Evolutionary conservation across 2,113 vertebrate species (phyloP).

Genomic region (Pollachius pollachius): DNA sequence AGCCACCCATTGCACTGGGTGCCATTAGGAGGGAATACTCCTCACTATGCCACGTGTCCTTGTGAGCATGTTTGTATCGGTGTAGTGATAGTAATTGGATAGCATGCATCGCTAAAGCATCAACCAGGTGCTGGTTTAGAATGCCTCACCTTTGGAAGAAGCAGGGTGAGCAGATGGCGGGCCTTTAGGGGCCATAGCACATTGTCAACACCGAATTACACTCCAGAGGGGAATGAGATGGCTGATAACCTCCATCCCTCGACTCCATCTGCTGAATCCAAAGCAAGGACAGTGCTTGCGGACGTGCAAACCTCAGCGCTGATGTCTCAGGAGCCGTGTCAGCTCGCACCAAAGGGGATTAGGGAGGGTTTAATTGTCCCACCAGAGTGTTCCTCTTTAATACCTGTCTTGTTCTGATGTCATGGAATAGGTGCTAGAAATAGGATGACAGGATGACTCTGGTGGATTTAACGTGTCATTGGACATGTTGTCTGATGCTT

Average conservation of each 20-base stretch:
- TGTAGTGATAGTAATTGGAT: conserved; percentile 12
- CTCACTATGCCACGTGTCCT: conserved; percentile 10
- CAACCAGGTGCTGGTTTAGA: conserved; percentile 68
- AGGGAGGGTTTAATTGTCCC: conserved; percentile 8
- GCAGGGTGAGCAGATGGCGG: conserved; percentile 74
- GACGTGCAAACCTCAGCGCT: conserved; percentile 53
- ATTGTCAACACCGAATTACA: conserved; percentile 75
- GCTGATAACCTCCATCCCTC: conserved; percentile 75
- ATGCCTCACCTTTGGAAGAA: conserved; percentile 74
- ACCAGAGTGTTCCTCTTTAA: conserved; percentile 9
- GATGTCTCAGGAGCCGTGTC: conserved; percentile 44
- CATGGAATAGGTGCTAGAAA: not conserved
- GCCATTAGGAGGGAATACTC: not conserved
- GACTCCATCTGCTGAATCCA: conserved; percentile 78
- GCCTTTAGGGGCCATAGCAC: conserved; percentile 76
- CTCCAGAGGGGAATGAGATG: conserved; percentile 74
- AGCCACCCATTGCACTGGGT: not conserved
- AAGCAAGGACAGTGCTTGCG: conserved; percentile 69
- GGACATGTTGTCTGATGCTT: too few relatives aligned
- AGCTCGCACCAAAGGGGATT: conserved; percentile 35
- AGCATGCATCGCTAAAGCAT: conserved; percentile 38
- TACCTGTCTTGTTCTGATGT: not conserved
- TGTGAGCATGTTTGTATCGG: not conserved
- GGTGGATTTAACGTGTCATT: not conserved
- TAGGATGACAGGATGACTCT: not conserved